Conservation (phyloP, 2,113 vertebrate species). For the Nettapus auritus region DNA sequence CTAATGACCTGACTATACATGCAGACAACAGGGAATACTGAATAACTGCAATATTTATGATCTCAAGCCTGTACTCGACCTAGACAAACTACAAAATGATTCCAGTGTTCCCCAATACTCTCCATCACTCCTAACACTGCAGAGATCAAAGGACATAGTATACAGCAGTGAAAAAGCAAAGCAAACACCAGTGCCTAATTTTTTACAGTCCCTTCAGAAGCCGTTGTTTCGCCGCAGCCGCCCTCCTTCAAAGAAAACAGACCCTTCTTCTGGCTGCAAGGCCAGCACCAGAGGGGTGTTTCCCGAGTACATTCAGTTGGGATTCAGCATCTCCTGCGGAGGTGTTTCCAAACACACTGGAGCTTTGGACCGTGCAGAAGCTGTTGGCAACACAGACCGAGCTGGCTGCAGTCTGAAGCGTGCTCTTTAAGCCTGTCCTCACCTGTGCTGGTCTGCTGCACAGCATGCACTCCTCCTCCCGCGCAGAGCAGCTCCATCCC, state of each 20-base stretch:
- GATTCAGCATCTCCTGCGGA: background rate
- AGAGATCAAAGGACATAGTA: background rate
- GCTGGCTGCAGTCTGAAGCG: background rate
- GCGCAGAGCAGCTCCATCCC: background rate
- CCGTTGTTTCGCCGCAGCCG: background rate
- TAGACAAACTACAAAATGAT: background rate
- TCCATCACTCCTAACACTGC: background rate
- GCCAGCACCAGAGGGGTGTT: background rate
- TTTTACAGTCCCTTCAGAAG: background rate
- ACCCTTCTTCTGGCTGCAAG: background rate
- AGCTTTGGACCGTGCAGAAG: background rate
- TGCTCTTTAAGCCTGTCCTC: background rate
- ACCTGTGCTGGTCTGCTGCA: background rate
- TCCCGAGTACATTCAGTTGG: accelerated
- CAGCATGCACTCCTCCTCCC: accelerated
- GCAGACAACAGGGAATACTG: background rate
- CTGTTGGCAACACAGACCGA: accelerated
- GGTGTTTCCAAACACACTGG: background rate
- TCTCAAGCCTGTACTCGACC: background rate
- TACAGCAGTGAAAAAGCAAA: background rate
- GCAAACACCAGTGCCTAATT: background rate
- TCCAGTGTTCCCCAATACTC: background rate
- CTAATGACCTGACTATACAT: background rate
- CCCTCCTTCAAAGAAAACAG: background rate
- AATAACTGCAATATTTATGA: background rate